Evolutionary conservation across 2,797 vertebrate genomes (phyloP).

Genomic region (Karalla daura): DNA sequence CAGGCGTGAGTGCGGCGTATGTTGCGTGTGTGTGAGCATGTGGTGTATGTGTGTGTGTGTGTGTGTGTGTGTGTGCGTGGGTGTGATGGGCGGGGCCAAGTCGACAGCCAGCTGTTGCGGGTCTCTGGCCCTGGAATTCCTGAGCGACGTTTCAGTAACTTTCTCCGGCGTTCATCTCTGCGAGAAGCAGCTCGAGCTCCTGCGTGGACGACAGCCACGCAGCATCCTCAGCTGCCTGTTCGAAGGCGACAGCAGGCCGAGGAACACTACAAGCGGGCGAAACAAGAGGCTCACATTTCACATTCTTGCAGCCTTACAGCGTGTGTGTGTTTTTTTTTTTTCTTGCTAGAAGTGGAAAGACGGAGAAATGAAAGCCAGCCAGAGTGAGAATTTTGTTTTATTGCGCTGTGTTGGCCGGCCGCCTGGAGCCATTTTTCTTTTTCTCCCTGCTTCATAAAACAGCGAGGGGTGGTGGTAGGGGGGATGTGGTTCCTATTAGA

Average conservation of each 20-base stretch:
- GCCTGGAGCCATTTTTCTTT: conserved; percentile 66
- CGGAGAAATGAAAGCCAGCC: conserved; percentile 49
- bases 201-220: background rate
- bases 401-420: conserved; percentile 57
- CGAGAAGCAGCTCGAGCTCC: background rate
- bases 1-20: conserved; percentile 60
- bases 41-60: conserved; percentile 24
- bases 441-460: conserved; percentile 68
- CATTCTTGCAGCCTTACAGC: conserved; percentile 23
- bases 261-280: conserved; percentile 10
- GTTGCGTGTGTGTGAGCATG: conserved; percentile 41
- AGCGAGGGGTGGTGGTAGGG: background rate
- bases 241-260: no score
- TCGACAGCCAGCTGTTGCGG: conserved; percentile 68
- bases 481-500: conserved; percentile 54
- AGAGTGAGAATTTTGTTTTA: conserved; percentile 68
- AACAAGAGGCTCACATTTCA: conserved; percentile 45
- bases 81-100: conserved; percentile 49
- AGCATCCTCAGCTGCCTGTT: background rate
- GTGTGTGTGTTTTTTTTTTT: conserved; percentile 35
- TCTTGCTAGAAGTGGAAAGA: conserved; percentile 38
- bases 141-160: conserved; percentile 42
- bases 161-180: background rate
- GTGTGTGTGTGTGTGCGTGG: conserved; percentile 37
- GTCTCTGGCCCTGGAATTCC: conserved; percentile 64